Conservation (phyloP, 2,113 vertebrate species). For the Dinomys branickii region DNA sequence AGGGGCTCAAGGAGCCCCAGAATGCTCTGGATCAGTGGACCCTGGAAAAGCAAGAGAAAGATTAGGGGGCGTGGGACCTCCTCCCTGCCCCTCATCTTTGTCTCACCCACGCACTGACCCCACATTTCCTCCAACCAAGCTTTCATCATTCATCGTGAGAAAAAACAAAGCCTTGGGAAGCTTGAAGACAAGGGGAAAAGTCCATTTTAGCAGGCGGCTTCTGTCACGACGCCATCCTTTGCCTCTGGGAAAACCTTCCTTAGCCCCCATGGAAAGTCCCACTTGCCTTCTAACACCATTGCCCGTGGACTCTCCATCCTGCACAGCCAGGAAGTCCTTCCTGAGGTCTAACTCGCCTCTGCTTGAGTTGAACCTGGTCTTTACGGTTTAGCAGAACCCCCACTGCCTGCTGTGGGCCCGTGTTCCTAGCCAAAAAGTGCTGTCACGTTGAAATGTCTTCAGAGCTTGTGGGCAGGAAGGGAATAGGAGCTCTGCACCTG, state of each 20-base stretch:
- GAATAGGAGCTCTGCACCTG: not conserved
- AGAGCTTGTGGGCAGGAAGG: not conserved
- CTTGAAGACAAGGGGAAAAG: not conserved
- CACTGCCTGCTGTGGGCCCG: not conserved
- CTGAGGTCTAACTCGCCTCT: not conserved
- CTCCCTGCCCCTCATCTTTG: not conserved
- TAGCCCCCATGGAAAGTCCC: slow-evolving; percentile 5
- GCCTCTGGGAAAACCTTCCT: slow-evolving; percentile 12
- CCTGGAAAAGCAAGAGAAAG: not conserved
- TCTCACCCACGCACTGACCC: not conserved
- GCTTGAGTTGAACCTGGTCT: not conserved
- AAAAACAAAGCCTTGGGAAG: not conserved
- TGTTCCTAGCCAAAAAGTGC: not conserved
- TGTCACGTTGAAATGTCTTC: not conserved
- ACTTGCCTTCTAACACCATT: not conserved
- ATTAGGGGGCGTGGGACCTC: not conserved
- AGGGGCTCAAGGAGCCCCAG: slow-evolving; percentile 72
- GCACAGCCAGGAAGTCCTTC: slow-evolving; percentile 26
- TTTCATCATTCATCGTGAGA: not conserved
- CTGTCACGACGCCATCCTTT: not conserved
- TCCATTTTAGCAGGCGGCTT: not conserved
- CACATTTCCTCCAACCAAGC: not conserved
- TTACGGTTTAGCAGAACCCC: not conserved
- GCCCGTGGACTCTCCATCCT: not conserved
- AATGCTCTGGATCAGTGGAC: slow-evolving; percentile 51